Percentiles rank a stretch among this genome's conserved stretches.
These are phyloP conservation scores for Andrena cerasifolii DNA, from an alignment of 1,140 invertebrate species.

Conservation along the genomic window DNA sequence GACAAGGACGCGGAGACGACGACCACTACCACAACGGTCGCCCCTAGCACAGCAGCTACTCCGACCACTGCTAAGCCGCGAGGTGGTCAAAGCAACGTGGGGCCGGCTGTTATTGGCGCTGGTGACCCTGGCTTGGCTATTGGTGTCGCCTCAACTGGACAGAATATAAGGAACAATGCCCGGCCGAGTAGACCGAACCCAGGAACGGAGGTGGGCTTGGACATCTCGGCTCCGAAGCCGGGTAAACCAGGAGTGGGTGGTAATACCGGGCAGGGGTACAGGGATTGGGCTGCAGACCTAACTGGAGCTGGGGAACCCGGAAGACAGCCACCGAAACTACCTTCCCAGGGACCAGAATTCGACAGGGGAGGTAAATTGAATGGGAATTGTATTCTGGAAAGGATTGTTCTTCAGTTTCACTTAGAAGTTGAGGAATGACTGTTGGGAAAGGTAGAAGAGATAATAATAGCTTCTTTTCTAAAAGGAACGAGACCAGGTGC, in stretches of 20 bases:
- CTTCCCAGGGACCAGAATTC: constrained; percentile 58
- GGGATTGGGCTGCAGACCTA: constrained; percentile 74
- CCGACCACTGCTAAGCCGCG: constrained; percentile 5
- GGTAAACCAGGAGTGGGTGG: constrained; percentile 52
- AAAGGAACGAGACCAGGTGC: constrained; percentile 29
- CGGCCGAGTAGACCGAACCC: constrained; percentile 69
- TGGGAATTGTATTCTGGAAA: no score
- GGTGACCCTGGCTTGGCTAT: constrained; percentile 67
- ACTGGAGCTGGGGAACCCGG: constrained; percentile 71
- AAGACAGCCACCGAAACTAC: constrained; percentile 60
- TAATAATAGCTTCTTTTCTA: neutral
- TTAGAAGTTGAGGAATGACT: constrained; percentile 5
- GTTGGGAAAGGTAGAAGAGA: neutral
- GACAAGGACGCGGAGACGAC: constrained; percentile 51
- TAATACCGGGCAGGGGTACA: constrained; percentile 64
- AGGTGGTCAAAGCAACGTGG: constrained; percentile 16
- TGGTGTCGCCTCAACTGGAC: constrained; percentile 61
- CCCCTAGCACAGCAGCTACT: neutral
- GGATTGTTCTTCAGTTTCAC: neutral
- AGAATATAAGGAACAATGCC: constrained; percentile 64
- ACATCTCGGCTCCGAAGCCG: constrained; percentile 61
- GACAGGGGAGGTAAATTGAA: constrained; percentile 10
- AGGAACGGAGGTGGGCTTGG: constrained; percentile 76
- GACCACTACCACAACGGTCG: constrained; percentile 14
- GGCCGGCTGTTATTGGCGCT: constrained; percentile 60